Conservation (phyloP, 2,888 invertebrate genomes). For the Ormyrus nitidulus region DNA sequence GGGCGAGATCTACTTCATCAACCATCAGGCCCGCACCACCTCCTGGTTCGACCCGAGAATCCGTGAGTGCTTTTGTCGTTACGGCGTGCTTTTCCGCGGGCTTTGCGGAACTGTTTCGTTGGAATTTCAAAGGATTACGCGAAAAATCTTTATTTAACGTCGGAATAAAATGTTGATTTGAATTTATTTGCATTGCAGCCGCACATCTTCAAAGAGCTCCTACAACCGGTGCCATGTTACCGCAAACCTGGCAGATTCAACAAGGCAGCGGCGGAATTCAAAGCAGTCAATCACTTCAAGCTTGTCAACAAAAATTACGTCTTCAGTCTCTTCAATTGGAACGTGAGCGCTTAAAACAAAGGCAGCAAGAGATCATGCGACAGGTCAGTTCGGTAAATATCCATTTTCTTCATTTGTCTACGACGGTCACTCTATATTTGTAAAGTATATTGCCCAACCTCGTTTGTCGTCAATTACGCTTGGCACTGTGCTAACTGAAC, state of each 20-base stretch:
- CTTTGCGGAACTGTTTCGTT: no score
- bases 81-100: background rate
- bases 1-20: conserved; percentile 93
- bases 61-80: conserved; percentile 83
- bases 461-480: conserved; percentile 13
- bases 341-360: conserved; percentile 90
- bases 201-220: conserved; percentile 79
- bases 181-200: conserved; percentile 69
- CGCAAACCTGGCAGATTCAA: conserved; percentile 77
- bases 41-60: conserved; percentile 99
- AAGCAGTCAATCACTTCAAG: conserved; percentile 78
- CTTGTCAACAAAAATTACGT: conserved; percentile 85
- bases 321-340: conserved; percentile 91
- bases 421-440: no score
- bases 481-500: background rate
- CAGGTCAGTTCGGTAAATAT: conserved; percentile 79
- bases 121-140: no score
- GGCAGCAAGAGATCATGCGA: conserved; percentile 92
- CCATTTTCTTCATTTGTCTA: conserved; percentile 46
- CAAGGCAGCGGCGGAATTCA: conserved; percentile 77
- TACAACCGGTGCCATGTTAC: conserved; percentile 78
- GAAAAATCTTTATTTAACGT: no score
- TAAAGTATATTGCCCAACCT: no score
- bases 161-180: no score
- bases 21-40: conserved; percentile 94